Evolutionary conservation across 2,797 vertebrate genomes (phyloP), one percentile per base, ranked within the genome.

Genomic region (Rhincodon typus): DNA sequence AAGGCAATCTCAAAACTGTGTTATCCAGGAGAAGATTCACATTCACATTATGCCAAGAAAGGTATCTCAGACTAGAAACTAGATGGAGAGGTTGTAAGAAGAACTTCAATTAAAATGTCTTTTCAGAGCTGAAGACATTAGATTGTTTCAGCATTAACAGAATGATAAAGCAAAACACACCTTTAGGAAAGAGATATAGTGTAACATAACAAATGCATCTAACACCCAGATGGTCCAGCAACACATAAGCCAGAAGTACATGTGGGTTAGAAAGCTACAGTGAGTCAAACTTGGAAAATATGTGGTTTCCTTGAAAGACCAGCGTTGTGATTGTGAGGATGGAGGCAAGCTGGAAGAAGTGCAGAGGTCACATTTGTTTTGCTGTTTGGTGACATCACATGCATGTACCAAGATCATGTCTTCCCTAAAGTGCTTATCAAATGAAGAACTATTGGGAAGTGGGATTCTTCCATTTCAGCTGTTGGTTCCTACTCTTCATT

Each of bases 221-320:
- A 23, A 93, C 42, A 93, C 30, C 25, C 38, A 66, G 19, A 62
- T 62, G 17, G 53, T 34, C 53, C 53, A 62, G 62, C 7, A 42
- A 69, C 57, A 50, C 46, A 50, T 50, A 50, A 50, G 4, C 46
- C 46, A 50, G 46, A 50, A 19, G 13, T 4, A 30, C 27, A 7
- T 4, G 6, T 69, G 66, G 34, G 66, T 93, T 67, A 23, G 69
- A 66, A 93, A 67, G 62, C 66, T 66, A 67, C 62, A 93, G 90
- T 93, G 90, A 93, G 62, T 93, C 62, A 69, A 93, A 69, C n/a
- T 67, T 42, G 66, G 90, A 66, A 62, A 93, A 69, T 38, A 23
- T 93, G 34, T 69, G 90, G 62, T 93, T 62, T 69, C 62, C n/a
- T 69, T 69, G 62, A 93, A 69, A 93, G 90, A 21, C 38, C n/a